Percentiles rank a stretch among this genome's conserved stretches.
Conservation (phyloP, 1,140 invertebrate genomes). For the Brachionus calyciflorus region DNA sequence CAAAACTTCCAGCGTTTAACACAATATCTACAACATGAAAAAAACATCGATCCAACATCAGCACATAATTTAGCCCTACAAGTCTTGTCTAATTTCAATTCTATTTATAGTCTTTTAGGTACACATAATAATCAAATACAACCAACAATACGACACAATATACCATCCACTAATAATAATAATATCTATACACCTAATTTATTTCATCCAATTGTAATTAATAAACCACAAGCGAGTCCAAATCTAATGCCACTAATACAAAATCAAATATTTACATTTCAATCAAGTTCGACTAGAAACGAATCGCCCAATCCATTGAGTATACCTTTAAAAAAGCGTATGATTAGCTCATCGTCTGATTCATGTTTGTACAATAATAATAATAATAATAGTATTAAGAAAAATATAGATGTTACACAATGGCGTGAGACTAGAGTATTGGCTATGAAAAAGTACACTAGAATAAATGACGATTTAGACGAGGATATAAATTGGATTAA, state of each 20-base stretch:
- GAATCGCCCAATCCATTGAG: background rate
- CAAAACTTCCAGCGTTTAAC: background rate
- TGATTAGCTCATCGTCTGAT: slow-evolving; percentile 7
- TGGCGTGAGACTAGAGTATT: slow-evolving; percentile 7
- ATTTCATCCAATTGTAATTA: background rate
- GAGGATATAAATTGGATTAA: slow-evolving; percentile 3
- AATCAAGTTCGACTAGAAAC: background rate
- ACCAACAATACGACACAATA: too few species aligned
- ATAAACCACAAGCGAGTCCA: background rate
- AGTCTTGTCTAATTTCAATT: background rate
- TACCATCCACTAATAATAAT: background rate
- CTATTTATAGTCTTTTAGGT: background rate
- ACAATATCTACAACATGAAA: slow-evolving; percentile 1
- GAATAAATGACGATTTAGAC: background rate
- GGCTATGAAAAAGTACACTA: background rate
- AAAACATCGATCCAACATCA: background rate
- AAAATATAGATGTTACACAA: background rate
- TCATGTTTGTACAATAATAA: too few species aligned
- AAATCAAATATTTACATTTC: background rate
- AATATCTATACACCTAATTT: background rate
- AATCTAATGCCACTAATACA: background rate
- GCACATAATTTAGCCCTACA: background rate
- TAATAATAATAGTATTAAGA: background rate
- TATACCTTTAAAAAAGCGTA: slow-evolving; percentile 39
- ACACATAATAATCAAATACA: background rate